Conservation (phyloP, 2,797 vertebrate genomes). For the Fringilla coelebs region DNA sequence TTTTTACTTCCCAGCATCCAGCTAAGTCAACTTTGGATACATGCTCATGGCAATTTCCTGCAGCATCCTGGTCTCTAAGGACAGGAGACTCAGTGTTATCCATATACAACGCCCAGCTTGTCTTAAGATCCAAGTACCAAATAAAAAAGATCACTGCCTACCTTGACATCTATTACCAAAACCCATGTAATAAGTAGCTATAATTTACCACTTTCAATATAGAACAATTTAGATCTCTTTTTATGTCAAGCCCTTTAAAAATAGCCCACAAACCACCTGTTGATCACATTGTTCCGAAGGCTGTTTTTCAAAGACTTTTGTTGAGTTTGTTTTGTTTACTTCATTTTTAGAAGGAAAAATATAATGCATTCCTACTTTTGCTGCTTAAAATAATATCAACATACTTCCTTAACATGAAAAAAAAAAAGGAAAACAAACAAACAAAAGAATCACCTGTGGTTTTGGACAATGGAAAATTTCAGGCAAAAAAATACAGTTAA, state of each 20-base stretch:
- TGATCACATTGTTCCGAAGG: neutral
- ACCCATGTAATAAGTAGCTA: neutral
- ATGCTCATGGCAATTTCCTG: neutral
- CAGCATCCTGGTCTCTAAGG: neutral
- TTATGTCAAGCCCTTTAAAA: neutral
- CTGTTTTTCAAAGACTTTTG: neutral
- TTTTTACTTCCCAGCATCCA: neutral
- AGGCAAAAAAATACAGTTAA: neutral
- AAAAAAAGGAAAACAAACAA: neutral
- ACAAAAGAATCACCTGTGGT: neutral
- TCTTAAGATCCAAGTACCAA: neutral
- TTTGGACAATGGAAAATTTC: conserved; percentile 14
- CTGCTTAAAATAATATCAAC: neutral
- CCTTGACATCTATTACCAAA: neutral
- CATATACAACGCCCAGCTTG: neutral
- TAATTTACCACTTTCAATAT: neutral
- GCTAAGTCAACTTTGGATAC: neutral
- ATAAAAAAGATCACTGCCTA: neutral
- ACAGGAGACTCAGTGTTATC: neutral
- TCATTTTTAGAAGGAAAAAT: neutral
- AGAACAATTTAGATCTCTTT: neutral
- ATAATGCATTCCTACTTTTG: neutral
- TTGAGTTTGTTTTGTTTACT: neutral
- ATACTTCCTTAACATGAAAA: neutral
- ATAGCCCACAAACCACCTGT: neutral